Evolutionary conservation across 1,140 invertebrate species (phyloP).

Genomic region (Colletes gigas): DNA sequence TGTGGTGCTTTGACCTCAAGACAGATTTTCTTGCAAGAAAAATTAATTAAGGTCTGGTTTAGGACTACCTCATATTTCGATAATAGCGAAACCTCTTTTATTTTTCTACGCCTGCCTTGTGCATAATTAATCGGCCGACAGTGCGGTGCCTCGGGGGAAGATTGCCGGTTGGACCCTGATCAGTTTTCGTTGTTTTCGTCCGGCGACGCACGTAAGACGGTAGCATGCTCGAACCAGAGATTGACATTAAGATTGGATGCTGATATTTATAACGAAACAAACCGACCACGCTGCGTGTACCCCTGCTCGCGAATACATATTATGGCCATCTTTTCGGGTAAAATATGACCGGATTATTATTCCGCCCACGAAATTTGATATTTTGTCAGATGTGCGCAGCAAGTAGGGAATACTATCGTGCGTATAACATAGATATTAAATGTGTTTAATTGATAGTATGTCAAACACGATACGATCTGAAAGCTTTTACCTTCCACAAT

Average conservation of each 20-base stretch:
- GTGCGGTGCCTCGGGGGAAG: background rate
- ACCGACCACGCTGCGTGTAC: slow-evolving; percentile 5
- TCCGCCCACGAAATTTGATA: slow-evolving; percentile 34
- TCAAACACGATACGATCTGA: background rate
- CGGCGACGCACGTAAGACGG: slow-evolving; percentile 68
- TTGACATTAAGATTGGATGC: slow-evolving; percentile 70
- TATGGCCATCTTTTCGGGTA: slow-evolving; percentile 19
- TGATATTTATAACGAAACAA: slow-evolving; percentile 42
- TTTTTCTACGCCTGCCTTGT: background rate
- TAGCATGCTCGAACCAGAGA: slow-evolving; percentile 62
- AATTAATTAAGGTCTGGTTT: background rate
- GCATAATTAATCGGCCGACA: slow-evolving; percentile 62
- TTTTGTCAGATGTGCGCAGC: background rate
- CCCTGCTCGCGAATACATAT: background rate
- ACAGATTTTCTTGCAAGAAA: too few species aligned
- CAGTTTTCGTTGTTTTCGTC: slow-evolving; percentile 60
- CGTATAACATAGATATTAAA: background rate
- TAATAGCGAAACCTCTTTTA: background rate
- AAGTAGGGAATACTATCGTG: too few species aligned
- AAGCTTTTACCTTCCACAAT: background rate
- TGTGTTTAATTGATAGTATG: background rate
- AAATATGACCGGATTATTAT: slow-evolving; percentile 27
- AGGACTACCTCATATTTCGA: background rate
- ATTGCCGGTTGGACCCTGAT: background rate
- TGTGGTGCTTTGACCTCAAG: too few species aligned